Evolutionary conservation across 2,888 invertebrate species (phyloP).

Genomic region (Synergus japonicus): DNA sequence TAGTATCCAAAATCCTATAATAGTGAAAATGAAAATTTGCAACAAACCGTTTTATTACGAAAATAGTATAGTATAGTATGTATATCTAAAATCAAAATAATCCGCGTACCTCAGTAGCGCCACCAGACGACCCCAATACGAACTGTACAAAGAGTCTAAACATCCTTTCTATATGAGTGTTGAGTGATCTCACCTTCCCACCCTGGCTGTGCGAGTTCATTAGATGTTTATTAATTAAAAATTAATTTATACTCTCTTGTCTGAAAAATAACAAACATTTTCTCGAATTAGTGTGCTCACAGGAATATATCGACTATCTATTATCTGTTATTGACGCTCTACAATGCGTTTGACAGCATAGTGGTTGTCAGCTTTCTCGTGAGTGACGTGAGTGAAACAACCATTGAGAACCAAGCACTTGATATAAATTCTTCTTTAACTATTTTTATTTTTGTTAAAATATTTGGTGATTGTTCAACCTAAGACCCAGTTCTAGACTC

Average conservation of each 20-base stretch:
- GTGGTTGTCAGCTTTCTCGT: slow-evolving; percentile 26
- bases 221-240: slow-evolving; percentile 30
- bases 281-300: not conserved
- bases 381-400: slow-evolving; percentile 37
- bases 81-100: too few relatives aligned
- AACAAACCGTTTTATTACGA: too few relatives aligned
- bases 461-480: not conserved
- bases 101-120: too few relatives aligned
- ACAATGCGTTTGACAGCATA: slow-evolving; percentile 27
- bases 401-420: not conserved
- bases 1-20: too few relatives aligned
- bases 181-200: too few relatives aligned
- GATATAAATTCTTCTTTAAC: not conserved
- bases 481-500: not conserved
- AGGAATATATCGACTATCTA: not conserved
- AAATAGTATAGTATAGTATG: too few relatives aligned
- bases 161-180: too few relatives aligned
- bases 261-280: slow-evolving; percentile 20
- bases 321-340: not conserved
- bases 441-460: not conserved
- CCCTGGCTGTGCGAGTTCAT: not conserved
- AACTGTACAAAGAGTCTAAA: too few relatives aligned
- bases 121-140: too few relatives aligned
- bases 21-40: too few relatives aligned
- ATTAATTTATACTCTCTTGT: slow-evolving; percentile 16